Evolutionary conservation across 2,797 vertebrate species (phyloP).

Genomic region (Nannoperca australis): DNA sequence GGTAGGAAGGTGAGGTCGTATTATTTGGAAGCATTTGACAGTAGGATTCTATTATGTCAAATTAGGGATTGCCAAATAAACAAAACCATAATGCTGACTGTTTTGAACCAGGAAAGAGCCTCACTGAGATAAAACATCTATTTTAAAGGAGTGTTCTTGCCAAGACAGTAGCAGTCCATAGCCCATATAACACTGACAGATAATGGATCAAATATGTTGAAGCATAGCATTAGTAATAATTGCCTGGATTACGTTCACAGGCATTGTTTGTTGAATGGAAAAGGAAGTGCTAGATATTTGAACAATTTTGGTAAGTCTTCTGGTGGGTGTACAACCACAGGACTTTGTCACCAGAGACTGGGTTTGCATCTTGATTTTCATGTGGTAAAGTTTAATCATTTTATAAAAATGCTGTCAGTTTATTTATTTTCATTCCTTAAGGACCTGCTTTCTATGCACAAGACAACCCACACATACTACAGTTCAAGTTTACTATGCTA

Average conservation of each 20-base stretch:
- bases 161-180: not conserved
- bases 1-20: not conserved
- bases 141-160: not conserved
- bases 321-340: too few relatives aligned
- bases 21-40: not conserved
- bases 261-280: not conserved
- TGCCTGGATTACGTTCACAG: too few relatives aligned
- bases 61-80: not conserved
- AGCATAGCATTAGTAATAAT: not conserved
- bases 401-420: not conserved
- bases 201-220: not conserved
- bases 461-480: not conserved
- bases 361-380: not conserved
- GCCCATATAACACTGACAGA: not conserved
- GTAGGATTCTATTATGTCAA: not conserved
- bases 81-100: not conserved
- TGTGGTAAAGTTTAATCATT: not conserved
- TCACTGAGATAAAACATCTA: not conserved
- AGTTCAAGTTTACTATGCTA: too few relatives aligned
- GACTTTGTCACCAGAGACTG: too few relatives aligned
- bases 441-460: not conserved
- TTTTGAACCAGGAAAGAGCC: not conserved
- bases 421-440: not conserved
- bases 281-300: not conserved
- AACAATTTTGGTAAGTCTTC: not conserved